A percentile compares a stretch with the other conserved stretches of the same genome.
Conservation (phyloP, 2,113 vertebrate species). For the Mormoops blainvillei region DNA sequence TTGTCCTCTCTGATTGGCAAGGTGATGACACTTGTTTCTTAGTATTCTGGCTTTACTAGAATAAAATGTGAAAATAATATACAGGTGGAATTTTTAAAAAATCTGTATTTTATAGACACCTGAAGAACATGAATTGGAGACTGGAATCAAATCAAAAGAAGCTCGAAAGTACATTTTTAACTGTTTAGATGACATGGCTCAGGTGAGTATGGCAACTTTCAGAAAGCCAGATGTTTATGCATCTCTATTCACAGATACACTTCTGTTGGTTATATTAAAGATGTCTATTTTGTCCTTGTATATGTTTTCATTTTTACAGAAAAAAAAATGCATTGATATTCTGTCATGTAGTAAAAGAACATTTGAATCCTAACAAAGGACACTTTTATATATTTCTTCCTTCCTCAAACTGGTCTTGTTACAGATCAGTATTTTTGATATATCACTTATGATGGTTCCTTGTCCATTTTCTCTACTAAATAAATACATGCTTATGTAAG, state of each 20-base stretch:
- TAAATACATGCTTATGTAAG: neutral
- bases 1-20: conserved; percentile 2
- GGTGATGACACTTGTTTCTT: neutral
- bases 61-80: neutral
- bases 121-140: conserved; percentile 95
- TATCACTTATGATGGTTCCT: conserved; percentile 1
- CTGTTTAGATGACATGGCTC: conserved; percentile 99
- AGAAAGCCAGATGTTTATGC: neutral
- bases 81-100: neutral
- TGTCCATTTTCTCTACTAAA: conserved; percentile 11
- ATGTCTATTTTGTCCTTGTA: neutral
- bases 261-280: neutral
- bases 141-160: conserved; percentile 98
- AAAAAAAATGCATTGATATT: conserved; percentile 4
- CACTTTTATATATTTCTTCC: neutral
- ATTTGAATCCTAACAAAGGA: conserved; percentile 8
- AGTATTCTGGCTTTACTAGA: conserved; percentile 40
- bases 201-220: conserved; percentile 80
- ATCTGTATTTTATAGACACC: conserved; percentile 85
- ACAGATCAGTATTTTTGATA: conserved; percentile 41
- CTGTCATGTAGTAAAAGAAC: neutral
- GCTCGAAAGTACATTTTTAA: conserved; percentile 99
- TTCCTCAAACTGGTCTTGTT: neutral
- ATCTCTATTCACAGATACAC: neutral
- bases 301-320: neutral